Conservation (phyloP, 2,113 vertebrate genomes). For the Sylvietta virens region DNA sequence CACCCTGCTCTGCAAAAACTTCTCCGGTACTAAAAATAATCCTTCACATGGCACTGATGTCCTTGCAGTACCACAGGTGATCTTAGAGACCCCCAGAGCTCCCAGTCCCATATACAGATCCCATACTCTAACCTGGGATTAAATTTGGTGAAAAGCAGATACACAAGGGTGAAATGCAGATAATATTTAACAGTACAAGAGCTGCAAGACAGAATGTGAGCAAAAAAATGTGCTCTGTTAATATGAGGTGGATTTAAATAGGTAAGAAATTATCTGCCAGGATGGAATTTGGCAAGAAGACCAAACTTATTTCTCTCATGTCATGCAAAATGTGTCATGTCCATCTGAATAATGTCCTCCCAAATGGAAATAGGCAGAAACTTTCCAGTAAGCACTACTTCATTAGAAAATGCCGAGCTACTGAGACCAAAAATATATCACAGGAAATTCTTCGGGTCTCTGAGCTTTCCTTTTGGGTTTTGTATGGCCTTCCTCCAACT, state of each 20-base stretch:
- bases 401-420: background rate
- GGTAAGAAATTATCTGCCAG: background rate
- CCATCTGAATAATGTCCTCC: background rate
- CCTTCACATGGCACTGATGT: background rate
- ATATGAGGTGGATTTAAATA: background rate
- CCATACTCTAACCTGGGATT: background rate
- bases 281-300: slow-evolving; percentile 3
- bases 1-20: background rate
- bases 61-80: background rate
- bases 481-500: background rate
- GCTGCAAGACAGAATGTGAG: background rate
- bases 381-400: background rate
- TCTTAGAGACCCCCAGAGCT: background rate
- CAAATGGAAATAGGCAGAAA: background rate
- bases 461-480: background rate
- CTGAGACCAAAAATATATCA: background rate
- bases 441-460: background rate
- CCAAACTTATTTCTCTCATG: background rate
- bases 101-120: background rate
- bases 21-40: background rate
- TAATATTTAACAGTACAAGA: background rate
- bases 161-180: background rate
- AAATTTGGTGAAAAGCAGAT: background rate
- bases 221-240: background rate
- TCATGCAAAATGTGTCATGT: background rate